Evolutionary conservation across 2,888 invertebrate genomes (phyloP).

Genomic region (Scrobipalpa atriplicella): DNA sequence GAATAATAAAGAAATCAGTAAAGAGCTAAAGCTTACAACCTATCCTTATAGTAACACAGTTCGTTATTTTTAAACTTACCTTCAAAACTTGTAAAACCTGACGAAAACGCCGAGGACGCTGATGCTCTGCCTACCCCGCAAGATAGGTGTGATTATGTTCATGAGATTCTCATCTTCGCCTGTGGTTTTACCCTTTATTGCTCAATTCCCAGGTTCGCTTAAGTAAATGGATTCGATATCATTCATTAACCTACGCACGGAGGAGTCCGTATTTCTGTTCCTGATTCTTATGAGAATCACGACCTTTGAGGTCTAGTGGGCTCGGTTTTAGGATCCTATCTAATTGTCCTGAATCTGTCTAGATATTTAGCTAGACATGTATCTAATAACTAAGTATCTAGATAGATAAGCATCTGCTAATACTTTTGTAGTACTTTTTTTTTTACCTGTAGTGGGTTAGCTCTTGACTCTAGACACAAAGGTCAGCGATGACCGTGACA

Average conservation of each 20-base stretch:
- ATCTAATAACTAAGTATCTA: not conserved
- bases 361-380: not conserved
- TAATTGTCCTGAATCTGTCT: not conserved
- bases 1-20: too few species aligned
- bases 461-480: too few species aligned
- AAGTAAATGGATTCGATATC: not conserved
- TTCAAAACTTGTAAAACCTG: too few species aligned
- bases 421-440: too few species aligned
- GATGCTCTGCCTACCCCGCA: too few species aligned
- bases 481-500: too few species aligned
- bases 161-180: slow-evolving; percentile 1
- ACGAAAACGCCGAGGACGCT: too few species aligned
- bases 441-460: too few species aligned
- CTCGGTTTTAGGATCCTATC: slow-evolving; percentile 6
- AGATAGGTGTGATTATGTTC: not conserved
- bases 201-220: not conserved
- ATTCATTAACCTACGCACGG: not conserved
- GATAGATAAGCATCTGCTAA: too few species aligned
- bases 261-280: not conserved
- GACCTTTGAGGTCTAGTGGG: not conserved
- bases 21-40: too few species aligned
- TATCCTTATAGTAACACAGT: too few species aligned
- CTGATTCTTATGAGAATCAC: slow-evolving; percentile 3
- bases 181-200: slow-evolving; percentile 6
- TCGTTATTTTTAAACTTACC: too few species aligned